Conservation (phyloP, 2,113 vertebrate species). For the human (Homo sapiens) region GRCh38 chr5:138814501-138815000, state of each 20-base stretch:
- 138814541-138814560: conserved; percentile 42
- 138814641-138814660: conserved; percentile 40
- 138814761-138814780: no score
- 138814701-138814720: conserved; percentile 13
- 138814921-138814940: no score
- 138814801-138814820: no score
- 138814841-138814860: no score
- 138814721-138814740: not conserved
- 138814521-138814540: conserved; percentile 45
- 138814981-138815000: no score
- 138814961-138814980: no score
- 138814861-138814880: no score
- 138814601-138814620: conserved; percentile 62
- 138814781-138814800: no score
- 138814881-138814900: no score
- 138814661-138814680: conserved; percentile 53
- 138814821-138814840: no score
- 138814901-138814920: no score
- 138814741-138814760: not conserved
- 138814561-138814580: conserved; percentile 71
- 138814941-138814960: no score
- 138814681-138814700: conserved; percentile 53
- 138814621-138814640: conserved; percentile 55
- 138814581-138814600: conserved; percentile 45
- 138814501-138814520: conserved; percentile 47